Evolutionary conservation across 92 coral and sea anemone genomes (phyloP).

Genomic region (Porites evermanni): DNA sequence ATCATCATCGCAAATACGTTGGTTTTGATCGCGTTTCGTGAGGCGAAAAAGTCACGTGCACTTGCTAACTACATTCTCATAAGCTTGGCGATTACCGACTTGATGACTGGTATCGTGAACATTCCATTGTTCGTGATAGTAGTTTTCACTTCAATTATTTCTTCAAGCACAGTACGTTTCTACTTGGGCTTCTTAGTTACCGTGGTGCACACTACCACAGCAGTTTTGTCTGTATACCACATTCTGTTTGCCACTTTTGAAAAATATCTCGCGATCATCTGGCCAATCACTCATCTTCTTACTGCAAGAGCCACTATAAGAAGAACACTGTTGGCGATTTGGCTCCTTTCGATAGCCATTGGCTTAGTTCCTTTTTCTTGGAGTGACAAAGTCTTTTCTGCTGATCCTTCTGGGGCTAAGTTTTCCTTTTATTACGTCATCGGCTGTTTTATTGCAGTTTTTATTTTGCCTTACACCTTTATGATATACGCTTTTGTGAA

Average conservation of each 20-base stretch:
- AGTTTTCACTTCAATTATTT: not conserved
- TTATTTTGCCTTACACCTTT: constrained; percentile 46
- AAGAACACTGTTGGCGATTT: constrained; percentile 17
- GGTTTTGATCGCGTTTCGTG: constrained; percentile 43
- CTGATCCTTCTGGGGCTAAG: not conserved
- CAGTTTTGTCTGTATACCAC: constrained; percentile 46
- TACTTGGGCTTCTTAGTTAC: constrained; percentile 26
- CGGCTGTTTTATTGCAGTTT: constrained; percentile 26
- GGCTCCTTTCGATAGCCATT: constrained; percentile 17
- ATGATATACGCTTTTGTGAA: constrained; percentile 59
- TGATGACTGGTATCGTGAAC: constrained; percentile 57
- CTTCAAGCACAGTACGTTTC: constrained; percentile 14
- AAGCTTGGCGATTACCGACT: constrained; percentile 61
- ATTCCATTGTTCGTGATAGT: constrained; percentile 55
- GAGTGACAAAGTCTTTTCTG: not conserved
- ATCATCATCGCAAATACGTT: constrained; percentile 41
- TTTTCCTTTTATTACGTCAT: constrained; percentile 3
- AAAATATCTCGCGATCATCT: constrained; percentile 35
- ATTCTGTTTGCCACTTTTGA: constrained; percentile 51
- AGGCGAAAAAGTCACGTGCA: constrained; percentile 37
- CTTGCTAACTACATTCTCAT: constrained; percentile 55
- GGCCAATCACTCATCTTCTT: constrained; percentile 42
- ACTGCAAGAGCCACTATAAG: constrained; percentile 1
- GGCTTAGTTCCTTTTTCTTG: constrained; percentile 50
- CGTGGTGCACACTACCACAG: constrained; percentile 41